A percentile compares a stretch with the other conserved stretches of the same genome.
Evolutionary conservation across 2,888 invertebrate species (phyloP).

Genomic region (Chesias legatella): DNA sequence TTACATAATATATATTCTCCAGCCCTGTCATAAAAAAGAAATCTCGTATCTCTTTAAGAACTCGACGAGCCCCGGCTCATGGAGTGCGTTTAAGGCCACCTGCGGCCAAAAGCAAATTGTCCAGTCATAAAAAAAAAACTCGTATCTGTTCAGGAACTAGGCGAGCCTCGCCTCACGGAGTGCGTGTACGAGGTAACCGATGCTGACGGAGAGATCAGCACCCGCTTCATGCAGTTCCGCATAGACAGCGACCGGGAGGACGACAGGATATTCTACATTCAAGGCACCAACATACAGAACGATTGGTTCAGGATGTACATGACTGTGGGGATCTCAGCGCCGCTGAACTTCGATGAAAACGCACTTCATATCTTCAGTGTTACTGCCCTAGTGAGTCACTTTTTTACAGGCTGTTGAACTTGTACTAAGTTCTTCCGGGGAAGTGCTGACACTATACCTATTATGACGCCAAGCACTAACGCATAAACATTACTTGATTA

Average conservation of each 20-base stretch:
- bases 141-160: constrained; percentile 62
- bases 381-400: constrained; percentile 70
- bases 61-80: too few species aligned
- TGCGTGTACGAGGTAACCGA: constrained; percentile 65
- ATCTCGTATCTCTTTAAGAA: too few species aligned
- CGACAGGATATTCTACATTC: constrained; percentile 56
- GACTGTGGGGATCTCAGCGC: constrained; percentile 45
- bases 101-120: too few species aligned
- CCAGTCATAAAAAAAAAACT: too few species aligned
- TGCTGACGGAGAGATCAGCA: constrained; percentile 66
- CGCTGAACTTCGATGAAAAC: constrained; percentile 67
- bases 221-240: constrained; percentile 58
- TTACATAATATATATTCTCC: too few species aligned
- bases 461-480: too few species aligned
- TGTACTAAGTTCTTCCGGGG: too few species aligned
- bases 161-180: constrained; percentile 49
- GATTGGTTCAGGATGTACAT: constrained; percentile 57
- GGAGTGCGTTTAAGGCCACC: too few species aligned
- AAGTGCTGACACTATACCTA: too few species aligned
- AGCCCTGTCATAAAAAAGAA: too few species aligned
- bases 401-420: too few species aligned
- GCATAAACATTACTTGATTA: too few species aligned
- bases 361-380: constrained; percentile 78
- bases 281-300: constrained; percentile 37
- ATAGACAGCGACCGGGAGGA: constrained; percentile 62